phyloP scores from a whole-genome alignment of 2,888 invertebrate genomes.

The Eustalomyia histrio region DNA sequence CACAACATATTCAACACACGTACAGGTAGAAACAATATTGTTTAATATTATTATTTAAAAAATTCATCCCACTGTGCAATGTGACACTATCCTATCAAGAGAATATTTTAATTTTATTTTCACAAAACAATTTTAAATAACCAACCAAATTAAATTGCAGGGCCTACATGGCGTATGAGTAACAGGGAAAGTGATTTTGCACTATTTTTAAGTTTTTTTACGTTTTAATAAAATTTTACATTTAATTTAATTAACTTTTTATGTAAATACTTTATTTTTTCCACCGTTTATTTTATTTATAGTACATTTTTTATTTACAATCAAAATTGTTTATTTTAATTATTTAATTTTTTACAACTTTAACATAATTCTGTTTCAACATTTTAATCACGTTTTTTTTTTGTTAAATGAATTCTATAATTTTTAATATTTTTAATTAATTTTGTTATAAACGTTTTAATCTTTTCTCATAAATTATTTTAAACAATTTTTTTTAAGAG shows the following conservation, averaged over 20 bases:
- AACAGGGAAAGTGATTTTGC: constrained; percentile 41
- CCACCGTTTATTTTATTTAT: background rate
- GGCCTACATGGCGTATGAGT: constrained; percentile 30
- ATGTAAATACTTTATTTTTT: background rate
- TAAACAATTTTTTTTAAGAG: background rate
- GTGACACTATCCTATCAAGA: background rate
- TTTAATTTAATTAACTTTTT: background rate
- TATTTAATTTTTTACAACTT: background rate
- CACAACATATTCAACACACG: too few relatives aligned
- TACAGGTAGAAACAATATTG: too few relatives aligned
- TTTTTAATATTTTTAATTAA: constrained; percentile 2
- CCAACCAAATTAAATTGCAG: constrained; percentile 5
- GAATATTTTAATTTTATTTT: constrained; percentile 18
- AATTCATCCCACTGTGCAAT: constrained; percentile 31
- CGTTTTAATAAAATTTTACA: background rate
- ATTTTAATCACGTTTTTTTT: background rate
- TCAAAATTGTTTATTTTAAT: background rate
- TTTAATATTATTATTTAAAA: background rate
- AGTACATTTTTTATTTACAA: background rate
- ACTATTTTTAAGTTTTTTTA: constrained; percentile 15
- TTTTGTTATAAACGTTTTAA: background rate
- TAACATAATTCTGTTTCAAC: background rate
- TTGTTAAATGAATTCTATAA: background rate
- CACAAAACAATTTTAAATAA: constrained; percentile 10
- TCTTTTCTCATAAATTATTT: background rate